Evolutionary conservation across 2,888 invertebrate genomes (phyloP), one percentile per base, ranked within the genome.

Genomic region (Ormyrus rosae): DNA sequence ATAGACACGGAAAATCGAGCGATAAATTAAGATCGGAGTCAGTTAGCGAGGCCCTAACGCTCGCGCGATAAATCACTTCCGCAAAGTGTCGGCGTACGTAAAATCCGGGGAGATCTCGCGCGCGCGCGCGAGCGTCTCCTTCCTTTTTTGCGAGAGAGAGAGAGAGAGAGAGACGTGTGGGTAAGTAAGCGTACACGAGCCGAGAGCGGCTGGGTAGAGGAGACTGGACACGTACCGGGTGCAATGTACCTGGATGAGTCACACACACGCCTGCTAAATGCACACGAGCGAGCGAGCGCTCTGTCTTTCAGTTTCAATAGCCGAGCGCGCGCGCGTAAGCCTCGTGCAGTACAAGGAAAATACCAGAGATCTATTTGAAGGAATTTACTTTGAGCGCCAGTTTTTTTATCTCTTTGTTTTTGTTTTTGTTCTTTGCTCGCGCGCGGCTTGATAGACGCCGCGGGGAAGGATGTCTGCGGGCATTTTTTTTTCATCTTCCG

Each of bases 171-270:
- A 1, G 19, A 19, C 11, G 34, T 58, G 9, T 51, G 13, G 6
- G 53, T 72, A 19, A 34, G 67, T 73, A 78, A 79, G 82, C 81
- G 61, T 11, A 50, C 61, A 11, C 7, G 19, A 61, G 11, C 45
- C 70, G 69, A 75, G 81, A 76, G 82, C 83, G 82, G 83, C 83
- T 19, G 19, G 19, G 19, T 19, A 19, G 19, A 19, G 2, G 19
- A 19, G 19, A 86, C 85, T 84, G 85, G 85, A 85, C 82, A 78
- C 85, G 86, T 85, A 85, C 84, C 84, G 88, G 85, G 88, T 88
- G 88, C 88, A 88, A 88, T 84, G 88, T 87, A 88, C 88, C 87
- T 88, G 87, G 83, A 74, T 74, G 79, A 74, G 81, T 84, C 82
- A 81, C 70, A 68, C 76, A 73, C 83, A 81, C 82, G 64, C 81